phyloP scores from a whole-genome alignment of 1,140 invertebrate genomes.

The Brachionus manjavacas region DNA sequence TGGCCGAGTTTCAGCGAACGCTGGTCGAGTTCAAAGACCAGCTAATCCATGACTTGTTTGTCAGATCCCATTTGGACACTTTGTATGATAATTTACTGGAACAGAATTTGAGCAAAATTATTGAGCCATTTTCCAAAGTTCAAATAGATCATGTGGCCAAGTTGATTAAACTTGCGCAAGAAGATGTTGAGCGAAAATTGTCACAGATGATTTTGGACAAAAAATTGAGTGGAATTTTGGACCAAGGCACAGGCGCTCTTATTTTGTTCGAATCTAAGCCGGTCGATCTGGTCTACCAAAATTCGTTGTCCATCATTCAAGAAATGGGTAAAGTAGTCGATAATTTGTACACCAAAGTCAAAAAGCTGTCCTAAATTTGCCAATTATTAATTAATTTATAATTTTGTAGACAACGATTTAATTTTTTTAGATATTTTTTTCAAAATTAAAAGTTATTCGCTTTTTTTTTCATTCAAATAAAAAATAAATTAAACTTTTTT shows the following conservation, averaged over 20 bases:
- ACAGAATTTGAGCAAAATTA: conserved; percentile 95
- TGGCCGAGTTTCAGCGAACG: conserved; percentile 80
- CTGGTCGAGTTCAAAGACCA: conserved; percentile 69
- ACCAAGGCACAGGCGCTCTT: conserved; percentile 25
- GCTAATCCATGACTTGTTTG: conserved; percentile 90
- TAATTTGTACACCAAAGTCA: conserved; percentile 26
- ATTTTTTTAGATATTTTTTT: background rate
- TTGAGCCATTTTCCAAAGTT: conserved; percentile 95
- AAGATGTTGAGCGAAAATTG: conserved; percentile 92
- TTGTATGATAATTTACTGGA: conserved; percentile 97
- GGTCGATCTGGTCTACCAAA: conserved; percentile 26
- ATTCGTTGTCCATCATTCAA: conserved; percentile 34
- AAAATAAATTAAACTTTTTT: background rate
- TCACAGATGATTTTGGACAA: conserved; percentile 99
- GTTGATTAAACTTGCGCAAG: conserved; percentile 73
- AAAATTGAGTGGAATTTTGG: conserved; percentile 67
- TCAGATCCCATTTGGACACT: conserved; percentile 87
- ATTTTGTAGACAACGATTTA: conserved; percentile 21
- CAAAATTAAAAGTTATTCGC: background rate
- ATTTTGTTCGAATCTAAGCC: conserved; percentile 34
- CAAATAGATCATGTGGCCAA: conserved; percentile 78
- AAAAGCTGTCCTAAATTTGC: conserved; percentile 33
- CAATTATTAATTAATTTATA: conserved; percentile 18
- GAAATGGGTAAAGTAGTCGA: conserved; percentile 40
- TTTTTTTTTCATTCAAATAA: conserved; percentile 12